A percentile compares a stretch with the other conserved stretches of the same genome.
phyloP scores from a whole-genome alignment of 2,888 invertebrate genomes.

The Lasioglossum zephyrum region DNA sequence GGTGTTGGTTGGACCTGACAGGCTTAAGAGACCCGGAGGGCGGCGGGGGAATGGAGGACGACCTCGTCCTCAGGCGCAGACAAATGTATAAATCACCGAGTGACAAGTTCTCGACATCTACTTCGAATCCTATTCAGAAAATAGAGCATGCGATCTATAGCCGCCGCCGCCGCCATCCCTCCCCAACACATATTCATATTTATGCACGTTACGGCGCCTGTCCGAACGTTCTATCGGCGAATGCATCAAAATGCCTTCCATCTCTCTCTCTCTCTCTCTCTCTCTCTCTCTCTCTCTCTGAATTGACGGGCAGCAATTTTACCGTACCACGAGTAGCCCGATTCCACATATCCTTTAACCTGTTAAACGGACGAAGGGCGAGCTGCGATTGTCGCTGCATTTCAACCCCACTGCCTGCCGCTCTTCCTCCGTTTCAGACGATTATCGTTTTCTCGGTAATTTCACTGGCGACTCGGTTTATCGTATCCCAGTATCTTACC shows the following conservation, averaged over 20 bases:
- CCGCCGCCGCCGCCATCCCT: constrained; percentile 10
- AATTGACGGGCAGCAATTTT: not conserved
- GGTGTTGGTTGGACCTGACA: constrained; percentile 42
- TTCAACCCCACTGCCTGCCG: not conserved
- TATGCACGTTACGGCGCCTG: constrained; percentile 36
- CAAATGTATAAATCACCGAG: constrained; percentile 76
- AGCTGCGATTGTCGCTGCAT: constrained; percentile 3
- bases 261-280: not conserved
- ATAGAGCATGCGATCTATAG: constrained; percentile 70
- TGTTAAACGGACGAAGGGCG: constrained; percentile 13
- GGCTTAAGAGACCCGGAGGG: constrained; percentile 49
- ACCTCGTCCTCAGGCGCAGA: constrained; percentile 70
- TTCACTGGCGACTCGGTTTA: not conserved
- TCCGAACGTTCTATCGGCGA: constrained; percentile 42
- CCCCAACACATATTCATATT: constrained; percentile 57
- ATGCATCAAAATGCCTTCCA: constrained; percentile 45
- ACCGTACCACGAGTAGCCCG: not conserved
- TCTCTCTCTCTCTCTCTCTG: not conserved
- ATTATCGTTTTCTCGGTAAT: constrained; percentile 20
- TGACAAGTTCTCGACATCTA: constrained; percentile 73
- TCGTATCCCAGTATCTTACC: not conserved
- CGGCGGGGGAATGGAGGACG: constrained; percentile 64
- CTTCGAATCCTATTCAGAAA: constrained; percentile 74
- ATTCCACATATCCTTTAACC: not conserved
- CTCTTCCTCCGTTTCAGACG: not conserved